Percentiles rank a stretch among this genome's conserved stretches.
phyloP scores from a whole-genome alignment of 2,888 invertebrate genomes.

The Apamea monoglypha region DNA sequence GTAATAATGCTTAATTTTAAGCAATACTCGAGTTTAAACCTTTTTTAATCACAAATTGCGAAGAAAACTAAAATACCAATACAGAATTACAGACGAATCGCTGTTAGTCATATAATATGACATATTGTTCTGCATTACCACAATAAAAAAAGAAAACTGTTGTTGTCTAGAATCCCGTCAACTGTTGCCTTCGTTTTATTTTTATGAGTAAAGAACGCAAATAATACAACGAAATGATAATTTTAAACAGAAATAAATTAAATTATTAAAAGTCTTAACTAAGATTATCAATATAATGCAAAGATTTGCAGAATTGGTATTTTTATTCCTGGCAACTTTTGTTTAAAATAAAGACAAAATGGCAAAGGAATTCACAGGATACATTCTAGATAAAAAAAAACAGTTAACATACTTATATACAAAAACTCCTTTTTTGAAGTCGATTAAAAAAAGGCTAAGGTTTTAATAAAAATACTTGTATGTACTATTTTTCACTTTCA shows the following conservation, averaged over 20 bases:
- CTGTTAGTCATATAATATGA: conserved; percentile 63
- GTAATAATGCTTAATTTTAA: conserved; percentile 21
- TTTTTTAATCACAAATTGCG: conserved; percentile 41
- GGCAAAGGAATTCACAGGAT: neutral
- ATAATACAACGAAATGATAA: neutral
- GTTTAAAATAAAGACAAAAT: neutral
- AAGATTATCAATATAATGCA: neutral
- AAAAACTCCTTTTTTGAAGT: no score
- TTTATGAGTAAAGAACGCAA: neutral
- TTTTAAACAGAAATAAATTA: neutral
- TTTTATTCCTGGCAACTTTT: conserved; percentile 12
- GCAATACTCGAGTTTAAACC: conserved; percentile 24
- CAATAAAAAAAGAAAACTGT: conserved; percentile 2
- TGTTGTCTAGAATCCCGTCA: neutral
- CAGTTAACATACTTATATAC: no score
- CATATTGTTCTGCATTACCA: conserved; percentile 47
- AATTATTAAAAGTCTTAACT: neutral
- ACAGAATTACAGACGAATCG: conserved; percentile 37
- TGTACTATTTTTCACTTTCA: neutral
- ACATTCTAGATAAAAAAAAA: neutral
- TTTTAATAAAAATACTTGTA: neutral
- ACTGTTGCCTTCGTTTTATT: neutral
- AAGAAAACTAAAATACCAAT: conserved; percentile 44
- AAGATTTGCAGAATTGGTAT: conserved; percentile 9
- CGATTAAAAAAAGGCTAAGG: neutral